Base-by-base conservation (phyloP, 2,113 vertebrate genomes). In the Entelurus aequoreus region DNA sequence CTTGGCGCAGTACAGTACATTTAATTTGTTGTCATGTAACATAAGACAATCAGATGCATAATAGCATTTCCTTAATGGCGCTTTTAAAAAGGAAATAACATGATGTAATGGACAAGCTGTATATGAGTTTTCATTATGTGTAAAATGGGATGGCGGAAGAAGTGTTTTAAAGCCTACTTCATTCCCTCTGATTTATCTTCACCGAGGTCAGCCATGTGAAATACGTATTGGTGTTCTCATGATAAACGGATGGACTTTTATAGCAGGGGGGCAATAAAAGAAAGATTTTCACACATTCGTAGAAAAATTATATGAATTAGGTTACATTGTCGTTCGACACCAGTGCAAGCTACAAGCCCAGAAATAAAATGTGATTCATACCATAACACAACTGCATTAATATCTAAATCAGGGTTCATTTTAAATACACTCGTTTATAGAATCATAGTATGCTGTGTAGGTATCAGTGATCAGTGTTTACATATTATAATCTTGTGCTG, bases 151-250 rank as follows among this genome's bases (percentile, higher is more conserved):
- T 16, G 15, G 6, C 15, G 40, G 37, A 5, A 16, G 54, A 9
- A 28, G 40, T 9, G 8, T 42, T 42, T 42, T 42, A 42, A 42
- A 9, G 8, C 28, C 4, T 28, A 28, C 28, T 28, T 28, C 2
- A 28, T 42, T 42, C 40, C 40, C 40, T 8, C 28, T 72, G 67
- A 74, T 59, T 80, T 74, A 66, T 65, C 76, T 54, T 12, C 48
- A 75, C 68, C 44, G 55, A 73, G 80, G 83, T 86, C 78, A 84
- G 63, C 35, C 38, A 75, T 86, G 79, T 86, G 75, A 82, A 83
- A 82, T 84, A 62, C 40, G 13, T 21, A 9, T 19, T 36, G 56
- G 60, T 49, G 48, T 51, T 28, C 15, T 5, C 40, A 6, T 56
- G 10, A 42, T 42, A 19, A 19, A 56, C 19, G 40, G 1, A 42